Evolutionary conservation across 2,888 invertebrate genomes (phyloP).

Genomic region (Dryadula phaetusa): DNA sequence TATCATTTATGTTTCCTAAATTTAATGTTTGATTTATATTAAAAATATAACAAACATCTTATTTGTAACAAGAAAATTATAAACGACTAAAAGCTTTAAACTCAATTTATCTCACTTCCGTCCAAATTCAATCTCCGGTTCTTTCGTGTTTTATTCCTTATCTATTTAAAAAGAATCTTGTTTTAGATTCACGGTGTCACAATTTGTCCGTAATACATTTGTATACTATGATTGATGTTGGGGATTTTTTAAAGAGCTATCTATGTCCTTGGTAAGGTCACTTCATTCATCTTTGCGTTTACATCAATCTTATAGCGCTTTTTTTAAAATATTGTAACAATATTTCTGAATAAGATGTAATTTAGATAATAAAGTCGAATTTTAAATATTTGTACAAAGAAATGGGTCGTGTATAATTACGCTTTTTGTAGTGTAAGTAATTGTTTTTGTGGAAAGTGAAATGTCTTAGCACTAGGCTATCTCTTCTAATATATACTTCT

Average conservation of each 20-base stretch:
- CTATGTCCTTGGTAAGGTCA: slow-evolving; percentile 27
- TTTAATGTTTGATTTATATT: neutral
- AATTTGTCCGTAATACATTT: slow-evolving; percentile 53
- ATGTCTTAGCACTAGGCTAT: too few species aligned
- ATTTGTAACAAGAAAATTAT: neutral
- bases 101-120: slow-evolving; percentile 5
- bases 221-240: slow-evolving; percentile 57
- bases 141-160: slow-evolving; percentile 1
- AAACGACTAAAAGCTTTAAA: slow-evolving; percentile 11
- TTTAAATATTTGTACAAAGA: too few species aligned
- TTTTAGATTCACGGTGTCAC: slow-evolving; percentile 14
- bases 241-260: slow-evolving; percentile 37
- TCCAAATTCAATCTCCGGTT: slow-evolving; percentile 10
- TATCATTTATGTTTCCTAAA: neutral
- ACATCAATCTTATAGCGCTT: slow-evolving; percentile 56
- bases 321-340: neutral
- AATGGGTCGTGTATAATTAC: too few species aligned
- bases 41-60: neutral
- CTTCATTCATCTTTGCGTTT: slow-evolving; percentile 48
- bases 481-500: too few species aligned
- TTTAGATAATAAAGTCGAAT: neutral
- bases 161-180: slow-evolving; percentile 8
- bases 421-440: too few species aligned
- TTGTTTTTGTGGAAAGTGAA: too few species aligned
- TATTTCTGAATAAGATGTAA: neutral